Percentiles rank a stretch among this genome's conserved stretches.
Conservation (phyloP, 1,140 invertebrate genomes). For the Patella vulgata region DNA sequence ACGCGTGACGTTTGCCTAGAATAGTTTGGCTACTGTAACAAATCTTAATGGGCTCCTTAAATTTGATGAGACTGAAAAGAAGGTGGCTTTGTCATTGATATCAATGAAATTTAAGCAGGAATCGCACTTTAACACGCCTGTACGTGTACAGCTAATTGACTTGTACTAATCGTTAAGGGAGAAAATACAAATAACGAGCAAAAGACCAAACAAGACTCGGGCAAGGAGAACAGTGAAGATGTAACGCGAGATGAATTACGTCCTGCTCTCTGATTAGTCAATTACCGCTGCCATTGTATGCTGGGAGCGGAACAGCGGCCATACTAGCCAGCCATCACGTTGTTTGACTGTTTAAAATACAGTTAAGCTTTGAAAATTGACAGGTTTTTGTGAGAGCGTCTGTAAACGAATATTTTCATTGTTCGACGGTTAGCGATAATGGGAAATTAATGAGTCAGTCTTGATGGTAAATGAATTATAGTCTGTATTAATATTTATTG, state of each 20-base stretch:
- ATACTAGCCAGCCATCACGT: not conserved
- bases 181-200: constrained; percentile 5
- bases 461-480: too few relatives aligned
- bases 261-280: constrained; percentile 8
- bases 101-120: not conserved
- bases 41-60: constrained; percentile 10
- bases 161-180: constrained; percentile 6
- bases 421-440: too few relatives aligned
- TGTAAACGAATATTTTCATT: too few relatives aligned
- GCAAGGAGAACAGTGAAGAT: not conserved
- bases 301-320: not conserved
- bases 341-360: not conserved
- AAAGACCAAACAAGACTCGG: constrained; percentile 1
- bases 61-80: not conserved
- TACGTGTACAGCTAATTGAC: constrained; percentile 15
- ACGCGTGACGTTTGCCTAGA: too few relatives aligned
- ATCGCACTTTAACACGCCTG: not conserved
- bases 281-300: constrained; percentile 11
- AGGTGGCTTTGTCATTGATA: not conserved
- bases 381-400: too few relatives aligned
- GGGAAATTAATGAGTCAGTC: too few relatives aligned
- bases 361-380: not conserved
- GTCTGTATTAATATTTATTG: too few relatives aligned
- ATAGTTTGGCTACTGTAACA: constrained; percentile 3
- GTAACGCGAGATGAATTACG: constrained; percentile 6